Conservation (phyloP, 2,797 vertebrate species). For the Sebastes oblongus region DNA sequence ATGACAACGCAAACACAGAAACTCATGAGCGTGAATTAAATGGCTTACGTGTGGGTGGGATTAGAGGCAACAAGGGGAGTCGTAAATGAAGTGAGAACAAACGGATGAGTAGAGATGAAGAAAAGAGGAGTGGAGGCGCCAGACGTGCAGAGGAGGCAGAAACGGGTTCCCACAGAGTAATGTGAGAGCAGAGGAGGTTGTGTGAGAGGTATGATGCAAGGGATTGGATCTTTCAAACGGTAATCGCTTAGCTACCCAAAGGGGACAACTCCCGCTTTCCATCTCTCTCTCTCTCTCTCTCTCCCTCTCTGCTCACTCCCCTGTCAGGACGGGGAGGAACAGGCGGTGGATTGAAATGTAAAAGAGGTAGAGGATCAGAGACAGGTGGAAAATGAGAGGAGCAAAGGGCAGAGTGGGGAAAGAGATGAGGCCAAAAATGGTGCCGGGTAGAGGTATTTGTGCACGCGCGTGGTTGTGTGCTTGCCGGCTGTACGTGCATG, state of each 20-base stretch:
- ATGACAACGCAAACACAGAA: slow-evolving; percentile 54
- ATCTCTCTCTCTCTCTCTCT: slow-evolving; percentile 13
- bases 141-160: slow-evolving; percentile 60
- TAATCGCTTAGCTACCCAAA: slow-evolving; percentile 78
- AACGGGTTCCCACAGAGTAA: slow-evolving; percentile 67
- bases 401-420: slow-evolving; percentile 67
- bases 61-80: slow-evolving; percentile 56
- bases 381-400: slow-evolving; percentile 73
- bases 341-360: slow-evolving; percentile 76
- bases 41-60: slow-evolving; percentile 57
- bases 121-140: slow-evolving; percentile 40
- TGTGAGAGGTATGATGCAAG: slow-evolving; percentile 73
- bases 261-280: slow-evolving; percentile 70
- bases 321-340: slow-evolving; percentile 61
- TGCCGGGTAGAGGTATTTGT: not conserved
- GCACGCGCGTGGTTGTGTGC: not conserved
- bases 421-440: slow-evolving; percentile 59
- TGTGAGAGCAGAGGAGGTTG: slow-evolving; percentile 61
- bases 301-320: slow-evolving; percentile 28
- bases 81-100: slow-evolving; percentile 52
- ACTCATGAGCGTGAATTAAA: slow-evolving; percentile 61
- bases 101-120: slow-evolving; percentile 35
- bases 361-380: slow-evolving; percentile 77
- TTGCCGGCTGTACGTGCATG: not conserved
- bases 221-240: slow-evolving; percentile 76